phyloP scores from a whole-genome alignment of 2,113 vertebrate species.

The Istiophorus platypterus region DNA sequence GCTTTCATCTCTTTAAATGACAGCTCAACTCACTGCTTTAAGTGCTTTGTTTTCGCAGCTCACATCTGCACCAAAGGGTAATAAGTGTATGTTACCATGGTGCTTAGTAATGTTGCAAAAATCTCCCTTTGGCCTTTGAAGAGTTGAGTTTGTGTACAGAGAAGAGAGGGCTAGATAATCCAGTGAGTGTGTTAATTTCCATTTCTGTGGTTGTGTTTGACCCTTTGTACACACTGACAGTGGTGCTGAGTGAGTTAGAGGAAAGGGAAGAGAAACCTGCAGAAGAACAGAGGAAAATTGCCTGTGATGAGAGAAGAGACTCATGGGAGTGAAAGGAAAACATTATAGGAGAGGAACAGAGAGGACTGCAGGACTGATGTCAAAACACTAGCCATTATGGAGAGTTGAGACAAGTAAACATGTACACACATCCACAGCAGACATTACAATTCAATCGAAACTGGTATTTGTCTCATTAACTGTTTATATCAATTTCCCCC shows the following conservation, averaged over 20 bases:
- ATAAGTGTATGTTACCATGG: constrained; percentile 48
- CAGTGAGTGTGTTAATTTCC: constrained; percentile 49
- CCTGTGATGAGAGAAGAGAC: constrained; percentile 32
- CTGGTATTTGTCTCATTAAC: not conserved
- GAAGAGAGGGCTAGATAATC: constrained; percentile 12
- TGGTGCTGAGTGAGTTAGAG: constrained; percentile 43
- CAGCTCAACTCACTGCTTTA: not conserved
- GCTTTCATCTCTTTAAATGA: not conserved
- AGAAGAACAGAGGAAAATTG: constrained; percentile 50
- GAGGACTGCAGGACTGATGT: constrained; percentile 7
- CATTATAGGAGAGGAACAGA: constrained; percentile 33
- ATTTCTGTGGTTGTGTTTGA: constrained; percentile 64
- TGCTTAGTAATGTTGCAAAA: constrained; percentile 63
- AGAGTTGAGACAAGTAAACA: constrained; percentile 26
- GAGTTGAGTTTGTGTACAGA: constrained; percentile 48
- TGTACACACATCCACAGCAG: not conserved
- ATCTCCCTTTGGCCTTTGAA: constrained; percentile 50
- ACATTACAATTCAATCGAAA: constrained; percentile 20
- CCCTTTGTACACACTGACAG: constrained; percentile 49
- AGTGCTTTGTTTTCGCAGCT: not conserved
- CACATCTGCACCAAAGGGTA: not conserved
- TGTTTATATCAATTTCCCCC: not conserved
- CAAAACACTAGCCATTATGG: not conserved
- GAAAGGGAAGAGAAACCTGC: constrained; percentile 41
- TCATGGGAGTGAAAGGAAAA: constrained; percentile 44